A percentile compares a stretch with the other conserved stretches of the same genome.
These are phyloP conservation scores for Porites lobata DNA, from an alignment of 92 coral and sea anemone genomes.

Conservation along the genomic window DNA sequence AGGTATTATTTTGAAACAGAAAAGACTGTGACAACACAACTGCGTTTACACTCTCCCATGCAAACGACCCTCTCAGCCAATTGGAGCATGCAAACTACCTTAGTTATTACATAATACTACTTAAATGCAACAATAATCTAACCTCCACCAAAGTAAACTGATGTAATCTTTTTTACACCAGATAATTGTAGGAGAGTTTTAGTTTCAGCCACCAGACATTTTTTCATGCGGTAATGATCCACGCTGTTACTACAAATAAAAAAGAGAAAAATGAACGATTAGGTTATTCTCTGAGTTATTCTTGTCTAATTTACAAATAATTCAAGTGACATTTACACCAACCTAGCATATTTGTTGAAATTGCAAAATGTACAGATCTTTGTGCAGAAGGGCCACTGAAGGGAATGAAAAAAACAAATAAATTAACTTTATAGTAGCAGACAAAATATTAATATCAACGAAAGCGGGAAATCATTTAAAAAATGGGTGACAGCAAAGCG, in stretches of 20 bases:
- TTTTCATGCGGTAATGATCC: constrained; percentile 73
- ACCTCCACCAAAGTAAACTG: constrained; percentile 95
- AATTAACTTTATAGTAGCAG: neutral
- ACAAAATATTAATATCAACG: neutral
- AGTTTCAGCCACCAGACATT: constrained; percentile 73
- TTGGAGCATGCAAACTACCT: too few species aligned
- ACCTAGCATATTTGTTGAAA: constrained; percentile 87
- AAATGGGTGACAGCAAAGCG: neutral
- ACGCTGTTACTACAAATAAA: constrained; percentile 61
- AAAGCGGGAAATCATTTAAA: too few species aligned
- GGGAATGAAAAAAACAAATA: neutral
- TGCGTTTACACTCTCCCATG: too few species aligned
- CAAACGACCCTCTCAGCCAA: too few species aligned
- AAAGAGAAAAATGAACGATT: neutral
- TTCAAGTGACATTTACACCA: neutral
- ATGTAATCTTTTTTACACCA: constrained; percentile 72
- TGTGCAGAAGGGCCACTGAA: constrained; percentile 88
- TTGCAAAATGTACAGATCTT: constrained; percentile 83
- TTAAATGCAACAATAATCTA: neutral
- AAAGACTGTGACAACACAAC: too few species aligned
- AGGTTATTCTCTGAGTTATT: neutral
- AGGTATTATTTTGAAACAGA: too few species aligned
- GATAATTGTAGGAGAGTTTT: constrained; percentile 61
- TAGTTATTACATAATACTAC: neutral
- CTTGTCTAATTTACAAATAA: neutral